Conservation (phyloP, 1,140 invertebrate genomes). For the Gryllus bimaculatus region DNA sequence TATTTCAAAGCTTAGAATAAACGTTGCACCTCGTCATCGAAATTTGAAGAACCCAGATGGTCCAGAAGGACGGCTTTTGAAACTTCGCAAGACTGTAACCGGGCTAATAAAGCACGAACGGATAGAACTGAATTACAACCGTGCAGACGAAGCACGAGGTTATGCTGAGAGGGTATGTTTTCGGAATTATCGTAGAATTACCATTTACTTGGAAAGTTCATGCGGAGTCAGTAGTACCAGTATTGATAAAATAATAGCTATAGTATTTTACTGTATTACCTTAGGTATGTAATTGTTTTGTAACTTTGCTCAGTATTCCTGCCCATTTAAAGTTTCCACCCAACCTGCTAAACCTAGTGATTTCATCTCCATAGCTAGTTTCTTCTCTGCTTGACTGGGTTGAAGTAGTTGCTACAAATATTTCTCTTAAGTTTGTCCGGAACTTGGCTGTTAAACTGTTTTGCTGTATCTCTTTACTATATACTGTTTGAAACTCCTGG, state of each 20-base stretch:
- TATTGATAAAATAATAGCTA: too few relatives aligned
- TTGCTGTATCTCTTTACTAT: background rate
- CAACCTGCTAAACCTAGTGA: too few relatives aligned
- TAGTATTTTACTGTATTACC: too few relatives aligned
- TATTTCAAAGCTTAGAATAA: conserved; percentile 60
- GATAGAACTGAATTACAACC: conserved; percentile 65
- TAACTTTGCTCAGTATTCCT: too few relatives aligned
- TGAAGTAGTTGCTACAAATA: background rate
- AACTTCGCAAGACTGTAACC: conserved; percentile 70
- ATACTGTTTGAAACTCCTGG: background rate
- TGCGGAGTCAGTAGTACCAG: too few relatives aligned
- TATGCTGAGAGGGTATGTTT: conserved; percentile 71
- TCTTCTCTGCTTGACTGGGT: too few relatives aligned
- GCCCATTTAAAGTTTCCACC: too few relatives aligned
- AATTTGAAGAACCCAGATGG: conserved; percentile 56
- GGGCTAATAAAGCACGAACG: conserved; percentile 81
- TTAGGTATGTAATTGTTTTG: too few relatives aligned
- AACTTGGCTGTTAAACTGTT: background rate
- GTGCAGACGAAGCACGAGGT: conserved; percentile 75
- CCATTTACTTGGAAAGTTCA: too few relatives aligned
- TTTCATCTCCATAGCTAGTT: too few relatives aligned
- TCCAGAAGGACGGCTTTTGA: conserved; percentile 62
- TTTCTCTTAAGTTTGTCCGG: background rate
- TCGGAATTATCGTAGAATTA: too few relatives aligned
- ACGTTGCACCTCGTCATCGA: conserved; percentile 45